Percentiles rank a stretch among this genome's conserved stretches.
These are phyloP conservation scores for Pandion haliaetus DNA, from an alignment of 2,113 vertebrate genomes.

Conservation along the genomic window DNA sequence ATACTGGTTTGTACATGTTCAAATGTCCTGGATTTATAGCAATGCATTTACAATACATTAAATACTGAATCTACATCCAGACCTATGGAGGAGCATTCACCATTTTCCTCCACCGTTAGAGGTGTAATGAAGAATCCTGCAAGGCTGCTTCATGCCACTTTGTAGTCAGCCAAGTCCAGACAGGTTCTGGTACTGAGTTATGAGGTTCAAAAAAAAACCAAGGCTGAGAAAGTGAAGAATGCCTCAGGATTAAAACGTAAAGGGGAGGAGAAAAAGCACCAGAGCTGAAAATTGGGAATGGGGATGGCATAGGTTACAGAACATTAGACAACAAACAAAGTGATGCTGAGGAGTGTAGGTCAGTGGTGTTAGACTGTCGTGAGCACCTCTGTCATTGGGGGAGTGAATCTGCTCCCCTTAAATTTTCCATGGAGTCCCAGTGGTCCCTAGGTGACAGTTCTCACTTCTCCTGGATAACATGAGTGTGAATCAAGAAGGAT, in stretches of 20 bases:
- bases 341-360: background rate
- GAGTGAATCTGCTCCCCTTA: background rate
- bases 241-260: background rate
- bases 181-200: background rate
- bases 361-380: background rate
- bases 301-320: background rate
- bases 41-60: background rate
- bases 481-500: background rate
- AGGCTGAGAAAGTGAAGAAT: background rate
- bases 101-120: background rate
- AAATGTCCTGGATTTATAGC: background rate
- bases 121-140: background rate
- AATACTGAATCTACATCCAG: background rate
- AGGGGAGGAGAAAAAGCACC: background rate
- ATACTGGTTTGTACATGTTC: background rate
- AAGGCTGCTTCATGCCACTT: background rate
- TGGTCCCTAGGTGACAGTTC: background rate
- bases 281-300: background rate
- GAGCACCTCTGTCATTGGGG: background rate
- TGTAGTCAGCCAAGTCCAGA: background rate
- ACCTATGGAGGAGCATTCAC: background rate
- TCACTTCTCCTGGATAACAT: background rate
- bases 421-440: background rate
- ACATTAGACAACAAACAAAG: rapidly evolving
- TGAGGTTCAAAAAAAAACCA: background rate